A percentile compares a stretch with the other conserved stretches of the same genome.
These are phyloP conservation scores for Cyanoderma ruficeps DNA, from an alignment of 2,113 vertebrate species.

Conservation along the genomic window DNA sequence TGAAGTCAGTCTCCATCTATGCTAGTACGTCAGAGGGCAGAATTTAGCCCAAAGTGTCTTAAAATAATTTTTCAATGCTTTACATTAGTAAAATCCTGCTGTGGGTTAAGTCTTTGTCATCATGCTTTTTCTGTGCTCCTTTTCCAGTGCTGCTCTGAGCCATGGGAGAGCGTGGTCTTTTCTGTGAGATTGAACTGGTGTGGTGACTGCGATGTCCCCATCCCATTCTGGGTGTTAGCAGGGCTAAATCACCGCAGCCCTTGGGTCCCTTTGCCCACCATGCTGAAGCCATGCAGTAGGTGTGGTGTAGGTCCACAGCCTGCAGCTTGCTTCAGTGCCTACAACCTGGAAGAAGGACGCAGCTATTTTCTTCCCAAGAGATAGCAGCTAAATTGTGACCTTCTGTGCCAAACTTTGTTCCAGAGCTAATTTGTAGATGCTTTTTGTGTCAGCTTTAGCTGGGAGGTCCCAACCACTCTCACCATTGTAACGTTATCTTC, in stretches of 20 bases:
- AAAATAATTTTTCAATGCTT: background rate
- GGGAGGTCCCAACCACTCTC: background rate
- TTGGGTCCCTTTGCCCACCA: background rate
- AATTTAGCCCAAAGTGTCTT: background rate
- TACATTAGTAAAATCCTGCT: background rate
- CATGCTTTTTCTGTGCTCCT: background rate
- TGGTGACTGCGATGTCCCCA: accelerated
- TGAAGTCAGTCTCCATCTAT: background rate
- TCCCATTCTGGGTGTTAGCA: background rate
- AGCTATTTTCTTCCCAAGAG: background rate
- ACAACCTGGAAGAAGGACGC: background rate
- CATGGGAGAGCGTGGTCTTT: background rate
- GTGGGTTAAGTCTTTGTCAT: background rate
- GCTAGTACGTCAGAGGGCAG: background rate
- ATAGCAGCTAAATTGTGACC: background rate
- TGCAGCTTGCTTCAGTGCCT: background rate
- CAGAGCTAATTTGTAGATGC: background rate
- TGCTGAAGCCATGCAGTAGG: background rate
- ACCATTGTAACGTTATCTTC: background rate
- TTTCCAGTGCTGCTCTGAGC: background rate
- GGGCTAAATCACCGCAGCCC: background rate
- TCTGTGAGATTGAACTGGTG: background rate
- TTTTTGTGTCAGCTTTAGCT: background rate
- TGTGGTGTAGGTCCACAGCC: background rate
- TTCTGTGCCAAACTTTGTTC: background rate